Conservation (phyloP, 2,888 invertebrate species). For the Lasioglossum lativentre region DNA sequence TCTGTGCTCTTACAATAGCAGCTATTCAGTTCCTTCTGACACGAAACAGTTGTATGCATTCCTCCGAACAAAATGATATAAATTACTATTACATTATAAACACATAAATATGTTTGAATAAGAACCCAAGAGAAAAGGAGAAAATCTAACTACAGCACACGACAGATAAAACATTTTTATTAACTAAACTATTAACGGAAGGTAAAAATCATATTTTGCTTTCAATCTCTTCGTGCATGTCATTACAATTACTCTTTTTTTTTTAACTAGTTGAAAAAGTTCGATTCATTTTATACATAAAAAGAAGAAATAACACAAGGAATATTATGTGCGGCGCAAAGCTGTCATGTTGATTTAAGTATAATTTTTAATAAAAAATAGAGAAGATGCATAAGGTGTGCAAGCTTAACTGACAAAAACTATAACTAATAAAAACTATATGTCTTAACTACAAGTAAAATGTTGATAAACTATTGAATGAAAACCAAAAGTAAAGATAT, state of each 20-base stretch:
- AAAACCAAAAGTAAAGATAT: constrained; percentile 10
- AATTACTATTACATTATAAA: constrained; percentile 5
- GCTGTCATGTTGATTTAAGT: background rate
- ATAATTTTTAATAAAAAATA: background rate
- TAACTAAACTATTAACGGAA: background rate
- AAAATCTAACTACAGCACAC: background rate
- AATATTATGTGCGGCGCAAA: background rate
- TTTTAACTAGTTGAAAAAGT: background rate
- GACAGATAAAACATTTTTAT: background rate
- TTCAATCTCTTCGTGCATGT: background rate
- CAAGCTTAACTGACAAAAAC: background rate
- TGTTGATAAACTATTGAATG: background rate
- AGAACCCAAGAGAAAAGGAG: background rate
- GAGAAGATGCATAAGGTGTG: background rate
- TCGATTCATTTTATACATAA: background rate
- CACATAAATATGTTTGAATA: constrained; percentile 3
- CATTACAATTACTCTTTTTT: background rate
- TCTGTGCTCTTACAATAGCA: background rate
- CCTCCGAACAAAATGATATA: background rate
- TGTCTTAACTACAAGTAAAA: too few species aligned
- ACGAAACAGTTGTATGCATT: background rate
- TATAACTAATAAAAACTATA: too few species aligned
- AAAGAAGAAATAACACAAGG: background rate
- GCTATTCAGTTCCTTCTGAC: constrained; percentile 10
- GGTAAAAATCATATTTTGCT: background rate